Base-by-base conservation (phyloP, 2,797 vertebrate genomes). In the Premnoplex brunnescens region DNA sequence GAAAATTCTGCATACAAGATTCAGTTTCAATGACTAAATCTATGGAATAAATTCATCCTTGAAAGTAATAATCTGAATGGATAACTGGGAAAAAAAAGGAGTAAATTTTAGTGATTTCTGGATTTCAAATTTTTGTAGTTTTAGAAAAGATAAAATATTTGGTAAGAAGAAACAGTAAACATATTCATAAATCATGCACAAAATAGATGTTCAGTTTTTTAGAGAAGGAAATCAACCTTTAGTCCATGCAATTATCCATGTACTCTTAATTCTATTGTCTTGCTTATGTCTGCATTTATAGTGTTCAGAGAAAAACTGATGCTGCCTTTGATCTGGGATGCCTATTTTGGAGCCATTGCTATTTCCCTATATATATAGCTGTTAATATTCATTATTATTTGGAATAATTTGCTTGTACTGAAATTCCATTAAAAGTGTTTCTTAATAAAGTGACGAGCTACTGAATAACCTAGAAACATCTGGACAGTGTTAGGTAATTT, bases 391-490 rank as follows among this genome's bases (percentile, higher is more conserved):
- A n/a, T 75, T 78, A 75, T 48, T 73, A 39, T 84, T 86, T 85
- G 37, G 30, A 93, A 80, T 71, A 2, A 30, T 48, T 28, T 75
- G 30, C 15, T 89, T 91, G 34, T 24, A 69, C 26, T 59, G 51
- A 68, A 93, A 81, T 81, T 68, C 26, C 18, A 21, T 12, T 60
- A 21, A 18, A 83, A 80, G 10, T 24, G 6, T 19, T 78, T 84
- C 60, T 84, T 72, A 71, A 41, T 74, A 68, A 92, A 69, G 28
- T 28, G 44, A 41, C 14, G n/a, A 80, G 30, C 8, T 55, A 39
- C 51, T 73, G 21, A 75, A 81, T 86, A 93, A 83, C 48, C 48
- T 86, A 85, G 85, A 92, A 95, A 88, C n/a, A 91, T 43, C 51
- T 67, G 55, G 41, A 41, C 14, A 56, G 5, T 12, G 12, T 62